Evolutionary conservation across 2,888 invertebrate species (phyloP).

Genomic region (Periphyllus acericola): DNA sequence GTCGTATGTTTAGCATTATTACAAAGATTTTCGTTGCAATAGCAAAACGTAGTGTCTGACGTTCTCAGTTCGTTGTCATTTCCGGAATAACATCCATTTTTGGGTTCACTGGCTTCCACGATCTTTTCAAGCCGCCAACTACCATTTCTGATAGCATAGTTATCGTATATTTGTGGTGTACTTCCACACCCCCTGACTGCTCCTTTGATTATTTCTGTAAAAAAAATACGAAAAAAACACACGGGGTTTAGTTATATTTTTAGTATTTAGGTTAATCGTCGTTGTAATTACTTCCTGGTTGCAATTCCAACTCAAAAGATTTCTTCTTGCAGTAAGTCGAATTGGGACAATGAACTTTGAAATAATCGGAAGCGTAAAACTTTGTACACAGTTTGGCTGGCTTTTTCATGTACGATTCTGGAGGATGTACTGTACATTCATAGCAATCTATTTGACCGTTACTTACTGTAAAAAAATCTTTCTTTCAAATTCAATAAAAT

Average conservation of each 20-base stretch:
- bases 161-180: constrained; percentile 77
- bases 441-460: constrained; percentile 75
- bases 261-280: background rate
- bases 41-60: constrained; percentile 77
- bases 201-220: constrained; percentile 73
- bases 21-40: constrained; percentile 79
- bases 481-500: background rate
- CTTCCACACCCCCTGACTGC: constrained; percentile 81
- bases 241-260: background rate
- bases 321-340: constrained; percentile 88
- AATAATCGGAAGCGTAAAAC: constrained; percentile 78
- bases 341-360: constrained; percentile 79
- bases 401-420: constrained; percentile 72
- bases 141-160: constrained; percentile 73
- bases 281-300: constrained; percentile 73
- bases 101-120: constrained; percentile 71
- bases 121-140: constrained; percentile 72
- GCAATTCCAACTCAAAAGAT: constrained; percentile 74
- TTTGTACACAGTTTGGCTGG: constrained; percentile 78
- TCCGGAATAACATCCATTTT: constrained; percentile 75
- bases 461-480: constrained; percentile 61
- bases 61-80: constrained; percentile 75
- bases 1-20: constrained; percentile 71
- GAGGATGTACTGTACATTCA: constrained; percentile 77
- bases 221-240: constrained; percentile 61